Percentiles rank a stretch among this genome's conserved stretches.
Evolutionary conservation across 2,797 vertebrate genomes (phyloP).

Genomic region (Catharus ustulatus): DNA sequence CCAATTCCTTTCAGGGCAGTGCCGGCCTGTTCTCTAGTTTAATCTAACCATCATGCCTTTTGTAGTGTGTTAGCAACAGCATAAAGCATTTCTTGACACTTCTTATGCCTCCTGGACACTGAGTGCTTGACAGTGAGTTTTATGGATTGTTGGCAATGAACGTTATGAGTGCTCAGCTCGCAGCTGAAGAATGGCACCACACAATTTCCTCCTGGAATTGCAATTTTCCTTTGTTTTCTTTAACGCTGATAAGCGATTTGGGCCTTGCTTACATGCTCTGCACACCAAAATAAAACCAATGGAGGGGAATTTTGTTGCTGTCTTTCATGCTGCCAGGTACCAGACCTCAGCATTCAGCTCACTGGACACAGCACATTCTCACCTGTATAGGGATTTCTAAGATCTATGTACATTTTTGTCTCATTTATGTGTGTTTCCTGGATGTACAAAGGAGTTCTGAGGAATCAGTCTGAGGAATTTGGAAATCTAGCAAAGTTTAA

Average conservation of each 20-base stretch:
- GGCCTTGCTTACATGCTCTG: background rate
- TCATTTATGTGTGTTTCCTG: background rate
- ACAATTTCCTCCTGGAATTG: conserved; percentile 24
- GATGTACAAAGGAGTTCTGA: background rate
- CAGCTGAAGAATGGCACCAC: conserved; percentile 18
- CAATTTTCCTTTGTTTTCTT: conserved; percentile 2
- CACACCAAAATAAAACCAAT: background rate
- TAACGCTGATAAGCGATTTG: background rate
- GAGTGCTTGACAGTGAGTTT: conserved; percentile 27
- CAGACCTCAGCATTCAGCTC: background rate
- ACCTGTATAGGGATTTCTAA: background rate
- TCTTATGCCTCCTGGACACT: conserved; percentile 41
- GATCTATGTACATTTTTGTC: background rate
- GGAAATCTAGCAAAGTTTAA: background rate
- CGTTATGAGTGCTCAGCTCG: conserved; percentile 5
- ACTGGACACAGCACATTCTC: background rate
- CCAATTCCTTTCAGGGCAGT: background rate
- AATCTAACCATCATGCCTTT: conserved; percentile 45
- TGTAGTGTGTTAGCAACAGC: conserved; percentile 53
- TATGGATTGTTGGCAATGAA: conserved; percentile 46
- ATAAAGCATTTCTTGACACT: conserved; percentile 54
- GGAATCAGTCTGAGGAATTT: background rate
- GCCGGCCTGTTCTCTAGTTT: conserved; percentile 15
- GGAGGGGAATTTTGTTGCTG: background rate
- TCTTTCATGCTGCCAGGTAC: background rate